Conservation (phyloP, 2,888 invertebrate species). For the Scaptomyza flava region DNA sequence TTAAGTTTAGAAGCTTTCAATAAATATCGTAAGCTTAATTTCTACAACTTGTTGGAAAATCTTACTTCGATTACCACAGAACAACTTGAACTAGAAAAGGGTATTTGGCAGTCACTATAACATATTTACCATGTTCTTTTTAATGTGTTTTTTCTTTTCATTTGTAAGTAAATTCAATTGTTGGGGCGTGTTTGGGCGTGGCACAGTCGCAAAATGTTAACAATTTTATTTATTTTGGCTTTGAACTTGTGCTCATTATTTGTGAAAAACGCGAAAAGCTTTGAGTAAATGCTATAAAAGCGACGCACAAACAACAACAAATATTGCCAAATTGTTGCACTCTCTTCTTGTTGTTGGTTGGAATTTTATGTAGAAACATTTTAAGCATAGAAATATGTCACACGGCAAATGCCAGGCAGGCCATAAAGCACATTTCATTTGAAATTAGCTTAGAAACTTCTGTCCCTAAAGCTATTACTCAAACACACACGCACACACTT, state of each 20-base stretch:
- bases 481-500: constrained; percentile 23
- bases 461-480: constrained; percentile 54
- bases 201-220: constrained; percentile 66
- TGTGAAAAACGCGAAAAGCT: constrained; percentile 32
- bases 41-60: no score
- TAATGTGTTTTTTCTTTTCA: constrained; percentile 21
- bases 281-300: constrained; percentile 22
- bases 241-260: constrained; percentile 77
- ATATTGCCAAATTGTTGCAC: constrained; percentile 41
- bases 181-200: constrained; percentile 63
- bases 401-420: background rate
- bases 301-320: constrained; percentile 21
- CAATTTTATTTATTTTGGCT: constrained; percentile 80
- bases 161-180: constrained; percentile 68
- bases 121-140: no score
- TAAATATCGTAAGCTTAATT: no score
- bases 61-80: no score
- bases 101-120: background rate
- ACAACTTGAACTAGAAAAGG: background rate
- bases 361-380: constrained; percentile 11
- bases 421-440: constrained; percentile 34
- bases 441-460: constrained; percentile 64
- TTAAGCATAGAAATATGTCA: constrained; percentile 16
- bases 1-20: no score
- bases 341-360: constrained; percentile 4